These are phyloP conservation scores for Cephalophus harveyi DNA, from an alignment of 2,113 vertebrate species.

Conservation along the genomic window DNA sequence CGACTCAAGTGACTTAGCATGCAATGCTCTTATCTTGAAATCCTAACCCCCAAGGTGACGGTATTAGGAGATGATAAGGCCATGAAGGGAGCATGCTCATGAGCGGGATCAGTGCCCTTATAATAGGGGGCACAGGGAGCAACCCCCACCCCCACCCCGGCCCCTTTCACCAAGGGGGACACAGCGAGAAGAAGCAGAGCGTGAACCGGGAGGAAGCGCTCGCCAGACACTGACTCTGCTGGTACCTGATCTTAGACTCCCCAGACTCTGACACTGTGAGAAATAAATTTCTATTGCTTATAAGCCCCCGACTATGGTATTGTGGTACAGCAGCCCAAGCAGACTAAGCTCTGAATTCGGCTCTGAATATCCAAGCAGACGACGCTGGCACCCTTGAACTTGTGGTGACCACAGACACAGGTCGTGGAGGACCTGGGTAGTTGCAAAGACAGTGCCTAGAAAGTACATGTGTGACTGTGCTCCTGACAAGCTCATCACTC, in stretches of 20 bases:
- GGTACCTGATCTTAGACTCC: background rate
- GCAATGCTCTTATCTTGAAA: background rate
- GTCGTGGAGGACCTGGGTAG: background rate
- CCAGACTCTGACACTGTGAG: background rate
- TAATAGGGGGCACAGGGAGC: background rate
- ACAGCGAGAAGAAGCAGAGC: background rate
- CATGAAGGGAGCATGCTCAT: too few species aligned
- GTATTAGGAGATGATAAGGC: background rate
- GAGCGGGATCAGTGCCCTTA: background rate
- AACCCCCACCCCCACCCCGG: fast-evolving
- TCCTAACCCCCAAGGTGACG: background rate
- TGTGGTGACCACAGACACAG: background rate
- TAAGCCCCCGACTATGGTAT: background rate
- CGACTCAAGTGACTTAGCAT: background rate
- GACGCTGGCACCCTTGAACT: background rate
- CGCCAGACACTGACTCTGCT: background rate
- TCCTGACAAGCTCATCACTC: background rate
- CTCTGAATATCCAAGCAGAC: background rate
- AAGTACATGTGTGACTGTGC: background rate
- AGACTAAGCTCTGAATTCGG: background rate
- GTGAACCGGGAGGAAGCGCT: background rate
- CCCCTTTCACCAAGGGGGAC: background rate
- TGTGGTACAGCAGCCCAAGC: background rate
- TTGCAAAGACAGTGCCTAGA: background rate
- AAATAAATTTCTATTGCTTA: background rate